phyloP scores from a whole-genome alignment of 2,888 invertebrate species.

The Leptinotarsa rubiginosa region DNA sequence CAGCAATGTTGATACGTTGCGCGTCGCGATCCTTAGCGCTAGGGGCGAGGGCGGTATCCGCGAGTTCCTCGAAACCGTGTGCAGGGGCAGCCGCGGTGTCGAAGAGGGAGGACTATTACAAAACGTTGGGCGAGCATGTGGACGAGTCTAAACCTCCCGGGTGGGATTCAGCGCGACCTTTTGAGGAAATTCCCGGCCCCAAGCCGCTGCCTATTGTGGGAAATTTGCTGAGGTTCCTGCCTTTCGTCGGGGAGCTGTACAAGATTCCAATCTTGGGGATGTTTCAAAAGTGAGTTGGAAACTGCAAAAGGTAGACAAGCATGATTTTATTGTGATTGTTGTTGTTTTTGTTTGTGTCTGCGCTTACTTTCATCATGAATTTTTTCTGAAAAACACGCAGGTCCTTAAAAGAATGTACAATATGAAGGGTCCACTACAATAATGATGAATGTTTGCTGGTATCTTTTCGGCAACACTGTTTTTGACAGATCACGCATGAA shows the following conservation, averaged over 20 bases:
- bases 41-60: neutral
- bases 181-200: slow-evolving; percentile 55
- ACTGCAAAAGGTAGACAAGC: neutral
- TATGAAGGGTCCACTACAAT: too few relatives aligned
- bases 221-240: slow-evolving; percentile 57
- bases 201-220: slow-evolving; percentile 58
- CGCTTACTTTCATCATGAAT: too few relatives aligned
- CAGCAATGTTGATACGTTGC: too few relatives aligned
- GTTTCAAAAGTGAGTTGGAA: slow-evolving; percentile 3
- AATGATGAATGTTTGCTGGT: too few relatives aligned
- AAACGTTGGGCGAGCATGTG: slow-evolving; percentile 10
- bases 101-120: slow-evolving; percentile 10
- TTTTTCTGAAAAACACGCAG: too few relatives aligned
- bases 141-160: slow-evolving; percentile 49
- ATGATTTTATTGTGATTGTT: neutral
- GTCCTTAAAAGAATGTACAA: too few relatives aligned
- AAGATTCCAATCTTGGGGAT: slow-evolving; percentile 45
- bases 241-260: slow-evolving; percentile 52
- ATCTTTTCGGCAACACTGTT: too few relatives aligned
- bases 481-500: too few relatives aligned
- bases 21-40: neutral
- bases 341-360: too few relatives aligned
- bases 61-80: too few relatives aligned
- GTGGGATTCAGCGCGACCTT: slow-evolving; percentile 56
- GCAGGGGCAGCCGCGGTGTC: neutral